Conservation (phyloP, 2,113 vertebrate genomes). For the Meleagris gallopavo region DNA sequence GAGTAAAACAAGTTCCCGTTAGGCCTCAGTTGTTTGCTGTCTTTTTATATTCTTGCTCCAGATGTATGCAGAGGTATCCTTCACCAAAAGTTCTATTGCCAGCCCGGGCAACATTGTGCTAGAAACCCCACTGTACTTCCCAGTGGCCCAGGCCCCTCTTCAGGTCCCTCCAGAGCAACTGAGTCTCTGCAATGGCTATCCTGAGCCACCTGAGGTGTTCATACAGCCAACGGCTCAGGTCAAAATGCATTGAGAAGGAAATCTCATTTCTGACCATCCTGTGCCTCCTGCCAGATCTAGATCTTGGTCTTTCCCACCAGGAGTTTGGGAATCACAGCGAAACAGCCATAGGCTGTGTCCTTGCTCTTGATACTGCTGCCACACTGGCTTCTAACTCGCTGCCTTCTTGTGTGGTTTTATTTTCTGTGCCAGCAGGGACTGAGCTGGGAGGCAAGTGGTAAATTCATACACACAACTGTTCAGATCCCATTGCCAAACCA, state of each 20-base stretch:
- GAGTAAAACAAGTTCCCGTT: conserved; percentile 48
- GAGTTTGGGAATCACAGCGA: background rate
- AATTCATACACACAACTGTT: background rate
- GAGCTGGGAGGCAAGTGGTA: background rate
- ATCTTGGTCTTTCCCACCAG: background rate
- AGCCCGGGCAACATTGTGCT: background rate
- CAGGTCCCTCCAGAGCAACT: background rate
- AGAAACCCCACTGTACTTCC: background rate
- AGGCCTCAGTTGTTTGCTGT: conserved; percentile 45
- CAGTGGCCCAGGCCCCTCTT: rapidly evolving
- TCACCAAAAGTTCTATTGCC: background rate
- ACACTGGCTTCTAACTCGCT: background rate
- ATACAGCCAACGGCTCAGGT: background rate
- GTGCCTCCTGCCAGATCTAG: background rate
- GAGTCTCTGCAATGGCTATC: background rate
- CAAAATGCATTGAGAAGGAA: background rate
- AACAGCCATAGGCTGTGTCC: background rate
- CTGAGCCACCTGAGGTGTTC: background rate
- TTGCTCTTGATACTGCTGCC: background rate
- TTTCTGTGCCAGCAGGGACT: background rate
- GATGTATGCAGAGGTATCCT: background rate
- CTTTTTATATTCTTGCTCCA: conserved; percentile 39
- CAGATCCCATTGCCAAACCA: background rate
- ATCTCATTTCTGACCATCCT: background rate
- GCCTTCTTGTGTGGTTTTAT: background rate